Evolutionary conservation across 2,888 invertebrate species (phyloP), one percentile per base, ranked within the genome.

Genomic region (Lepidocyrtoides sp.): DNA sequence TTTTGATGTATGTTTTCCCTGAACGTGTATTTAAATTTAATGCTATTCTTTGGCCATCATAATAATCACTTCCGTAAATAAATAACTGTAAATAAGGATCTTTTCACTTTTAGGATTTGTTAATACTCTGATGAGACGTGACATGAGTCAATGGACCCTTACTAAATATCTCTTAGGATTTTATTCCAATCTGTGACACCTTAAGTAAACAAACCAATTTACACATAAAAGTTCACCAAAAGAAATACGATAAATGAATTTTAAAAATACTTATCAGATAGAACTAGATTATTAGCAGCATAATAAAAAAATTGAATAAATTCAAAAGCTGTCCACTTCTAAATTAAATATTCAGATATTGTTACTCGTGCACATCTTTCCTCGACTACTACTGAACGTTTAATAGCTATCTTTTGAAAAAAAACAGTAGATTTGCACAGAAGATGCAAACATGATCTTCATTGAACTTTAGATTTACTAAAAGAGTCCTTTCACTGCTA

Each of bases 1-100:
- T n/a, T n/a, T n/a, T n/a, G n/a, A 72, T 20, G 69, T 41, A 72
- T 77, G 77, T 77, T 77, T 77, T 26, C 29, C 54, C 51, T 77
- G 54, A 51, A 29, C n/a, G 8, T 23, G n/a, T n/a, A n/a, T n/a
- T n/a, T n/a, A n/a, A n/a, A n/a, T n/a, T n/a, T n/a, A n/a, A n/a
- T 77, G 7, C 2, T 77, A 77, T 51, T 77, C 54, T 51, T 8
- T 77, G 51, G 32, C 29, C 51, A 51, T 51, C 51, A 10, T 48
- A 41, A 7, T 77, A 77, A 77, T 51, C 26, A 29, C 77, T 77
- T 77, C 44, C 41, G 44, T 72, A 36, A 72, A 72, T 69, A 66
- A 54, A 57, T 23, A 72, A 48, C 3, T 20, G 36, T 69, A 69
- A 23, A 36, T 8, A 69, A n/a, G 63, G 29, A 12, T 29, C 0